phyloP scores from a whole-genome alignment of 2,797 vertebrate genomes.

The Gephyroberyx darwinii region DNA sequence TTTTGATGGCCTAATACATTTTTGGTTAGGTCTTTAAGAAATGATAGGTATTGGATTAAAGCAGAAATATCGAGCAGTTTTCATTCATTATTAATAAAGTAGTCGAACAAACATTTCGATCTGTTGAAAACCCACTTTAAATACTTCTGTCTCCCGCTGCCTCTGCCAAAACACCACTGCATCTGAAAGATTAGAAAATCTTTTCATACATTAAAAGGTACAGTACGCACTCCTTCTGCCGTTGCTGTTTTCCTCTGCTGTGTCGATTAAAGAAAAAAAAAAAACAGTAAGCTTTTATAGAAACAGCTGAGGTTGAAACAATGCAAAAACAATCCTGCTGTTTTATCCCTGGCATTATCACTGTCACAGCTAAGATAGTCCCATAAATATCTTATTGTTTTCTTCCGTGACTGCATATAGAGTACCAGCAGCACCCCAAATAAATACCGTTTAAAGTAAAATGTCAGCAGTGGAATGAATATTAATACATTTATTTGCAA shows the following conservation, averaged over 20 bases:
- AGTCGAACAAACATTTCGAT: too few species aligned
- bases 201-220: too few species aligned
- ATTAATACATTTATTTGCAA: conserved; percentile 20
- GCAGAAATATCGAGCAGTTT: too few species aligned
- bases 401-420: not conserved
- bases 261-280: not conserved
- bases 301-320: not conserved
- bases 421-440: not conserved
- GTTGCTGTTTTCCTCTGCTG: not conserved
- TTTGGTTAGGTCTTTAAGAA: too few species aligned
- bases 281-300: not conserved
- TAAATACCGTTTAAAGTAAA: conserved; percentile 21
- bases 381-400: not conserved
- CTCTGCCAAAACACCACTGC: not conserved
- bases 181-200: too few species aligned
- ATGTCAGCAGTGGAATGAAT: conserved; percentile 32
- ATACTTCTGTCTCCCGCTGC: too few species aligned
- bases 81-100: too few species aligned
- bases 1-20: too few species aligned
- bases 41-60: too few species aligned
- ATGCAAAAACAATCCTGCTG: not conserved
- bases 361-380: conserved; percentile 1
- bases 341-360: conserved; percentile 1
- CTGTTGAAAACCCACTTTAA: too few species aligned
- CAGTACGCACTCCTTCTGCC: not conserved